phyloP scores from a whole-genome alignment of 2,888 invertebrate species.

The Hanleya hanleyi region DNA sequence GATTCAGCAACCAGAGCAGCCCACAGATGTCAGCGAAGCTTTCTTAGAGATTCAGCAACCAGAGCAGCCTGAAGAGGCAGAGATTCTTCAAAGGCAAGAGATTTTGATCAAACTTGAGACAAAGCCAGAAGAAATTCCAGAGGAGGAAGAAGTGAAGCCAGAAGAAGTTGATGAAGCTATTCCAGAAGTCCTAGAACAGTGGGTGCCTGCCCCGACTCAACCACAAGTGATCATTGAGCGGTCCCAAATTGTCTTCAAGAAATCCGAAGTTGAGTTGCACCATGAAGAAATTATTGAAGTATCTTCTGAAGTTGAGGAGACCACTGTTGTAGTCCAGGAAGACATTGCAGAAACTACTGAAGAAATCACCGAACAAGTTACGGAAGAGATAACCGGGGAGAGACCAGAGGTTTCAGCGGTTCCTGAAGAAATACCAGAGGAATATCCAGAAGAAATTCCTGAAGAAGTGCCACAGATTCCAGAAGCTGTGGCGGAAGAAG shows the following conservation, averaged over 20 bases:
- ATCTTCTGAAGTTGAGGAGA: constrained; percentile 11
- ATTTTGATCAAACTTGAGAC: neutral
- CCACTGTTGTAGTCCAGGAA: constrained; percentile 4
- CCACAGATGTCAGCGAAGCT: constrained; percentile 44
- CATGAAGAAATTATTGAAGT: constrained; percentile 23
- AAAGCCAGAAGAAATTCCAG: neutral
- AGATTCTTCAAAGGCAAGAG: constrained; percentile 2
- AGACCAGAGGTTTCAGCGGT: neutral
- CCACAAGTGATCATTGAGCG: neutral
- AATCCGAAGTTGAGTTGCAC: neutral
- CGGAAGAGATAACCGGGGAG: neutral
- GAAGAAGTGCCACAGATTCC: constrained; percentile 22
- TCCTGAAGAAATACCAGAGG: constrained; percentile 2
- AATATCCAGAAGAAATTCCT: neutral
- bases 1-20: too few species aligned
- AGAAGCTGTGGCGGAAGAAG: constrained; percentile 21
- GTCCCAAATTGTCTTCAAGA: neutral
- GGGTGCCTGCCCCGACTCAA: neutral
- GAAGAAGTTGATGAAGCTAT: constrained; percentile 5
- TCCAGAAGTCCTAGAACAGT: neutral
- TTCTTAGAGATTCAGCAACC: constrained; percentile 46
- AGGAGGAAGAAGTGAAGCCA: constrained; percentile 10
- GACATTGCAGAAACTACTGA: neutral
- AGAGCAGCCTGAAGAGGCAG: constrained; percentile 53
- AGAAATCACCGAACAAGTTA: neutral